Percentiles rank a stretch among this genome's conserved stretches.
Evolutionary conservation across 2,113 vertebrate genomes (phyloP).

Genomic region (Dipodomys spectabilis): DNA sequence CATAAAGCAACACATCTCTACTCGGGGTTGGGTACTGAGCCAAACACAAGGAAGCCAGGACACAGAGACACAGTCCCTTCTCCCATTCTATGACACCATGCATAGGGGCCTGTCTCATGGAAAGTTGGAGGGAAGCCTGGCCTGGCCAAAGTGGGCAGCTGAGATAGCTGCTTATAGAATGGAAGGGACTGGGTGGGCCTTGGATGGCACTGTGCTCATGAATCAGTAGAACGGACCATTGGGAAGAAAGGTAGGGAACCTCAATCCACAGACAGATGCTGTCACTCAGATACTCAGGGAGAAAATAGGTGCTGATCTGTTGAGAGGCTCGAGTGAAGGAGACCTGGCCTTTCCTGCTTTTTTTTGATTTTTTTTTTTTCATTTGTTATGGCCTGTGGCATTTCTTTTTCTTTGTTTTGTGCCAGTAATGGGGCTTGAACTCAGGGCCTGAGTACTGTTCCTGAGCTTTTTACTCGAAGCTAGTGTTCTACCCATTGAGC

Average conservation of each 20-base stretch:
- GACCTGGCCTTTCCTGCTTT: not conserved
- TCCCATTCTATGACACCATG: not conserved
- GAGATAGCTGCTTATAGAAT: too few relatives aligned
- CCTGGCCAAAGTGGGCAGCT: not conserved
- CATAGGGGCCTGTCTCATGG: not conserved
- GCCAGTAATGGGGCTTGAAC: too few relatives aligned
- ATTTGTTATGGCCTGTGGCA: too few relatives aligned
- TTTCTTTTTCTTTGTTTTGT: too few relatives aligned
- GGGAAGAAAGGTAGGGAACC: too few relatives aligned
- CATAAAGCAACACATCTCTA: not conserved
- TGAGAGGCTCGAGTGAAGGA: accelerated
- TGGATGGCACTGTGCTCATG: too few relatives aligned
- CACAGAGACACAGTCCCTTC: not conserved
- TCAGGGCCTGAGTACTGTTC: too few relatives aligned
- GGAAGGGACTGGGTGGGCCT: not conserved
- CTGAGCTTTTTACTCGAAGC: too few relatives aligned
- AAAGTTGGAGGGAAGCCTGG: not conserved
- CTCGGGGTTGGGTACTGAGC: too few relatives aligned
- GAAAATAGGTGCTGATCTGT: accelerated
- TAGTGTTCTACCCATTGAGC: too few relatives aligned
- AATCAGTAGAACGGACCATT: not conserved
- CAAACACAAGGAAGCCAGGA: not conserved
- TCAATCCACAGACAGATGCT: not conserved
- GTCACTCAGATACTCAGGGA: not conserved
- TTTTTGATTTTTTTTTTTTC: not conserved